These are phyloP conservation scores for Sinella curviseta DNA, from an alignment of 1,140 invertebrate genomes.

Conservation along the genomic window DNA sequence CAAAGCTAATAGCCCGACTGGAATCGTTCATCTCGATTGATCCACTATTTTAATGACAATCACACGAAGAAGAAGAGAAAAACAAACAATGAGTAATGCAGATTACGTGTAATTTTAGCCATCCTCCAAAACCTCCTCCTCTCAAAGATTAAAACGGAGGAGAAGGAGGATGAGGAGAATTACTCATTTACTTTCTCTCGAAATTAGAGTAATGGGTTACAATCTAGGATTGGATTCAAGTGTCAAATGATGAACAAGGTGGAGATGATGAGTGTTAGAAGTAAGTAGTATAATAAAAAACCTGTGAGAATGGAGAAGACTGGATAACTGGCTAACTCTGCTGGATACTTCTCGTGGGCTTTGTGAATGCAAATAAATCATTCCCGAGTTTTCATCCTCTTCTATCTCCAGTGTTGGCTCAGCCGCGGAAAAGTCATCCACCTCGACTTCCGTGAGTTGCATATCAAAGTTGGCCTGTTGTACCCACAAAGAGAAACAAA, in stretches of 20 bases:
- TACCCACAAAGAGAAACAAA: background rate
- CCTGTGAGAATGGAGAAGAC: constrained; percentile 56
- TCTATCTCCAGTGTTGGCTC: constrained; percentile 43
- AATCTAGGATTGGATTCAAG: too few relatives aligned
- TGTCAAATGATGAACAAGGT: too few relatives aligned
- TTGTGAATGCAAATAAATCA: constrained; percentile 49
- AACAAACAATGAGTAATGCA: constrained; percentile 22
- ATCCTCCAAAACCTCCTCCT: too few relatives aligned
- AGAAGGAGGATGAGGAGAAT: too few relatives aligned
- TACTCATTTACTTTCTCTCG: too few relatives aligned
- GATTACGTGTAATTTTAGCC: background rate
- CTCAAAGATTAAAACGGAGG: too few relatives aligned
- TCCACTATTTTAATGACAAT: constrained; percentile 59
- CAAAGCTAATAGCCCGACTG: constrained; percentile 61
- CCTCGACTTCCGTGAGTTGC: constrained; percentile 51
- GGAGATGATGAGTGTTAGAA: background rate
- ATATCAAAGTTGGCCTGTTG: constrained; percentile 53
- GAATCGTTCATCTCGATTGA: constrained; percentile 73
- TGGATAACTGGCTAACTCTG: constrained; percentile 52
- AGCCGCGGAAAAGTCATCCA: constrained; percentile 35
- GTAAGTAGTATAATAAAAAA: constrained; percentile 29
- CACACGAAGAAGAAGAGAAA: background rate
- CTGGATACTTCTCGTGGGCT: constrained; percentile 53
- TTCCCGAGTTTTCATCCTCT: constrained; percentile 44
- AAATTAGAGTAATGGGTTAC: too few relatives aligned